Base-by-base conservation (phyloP, 2,797 vertebrate species). In the Cynopterus sphinx region DNA sequence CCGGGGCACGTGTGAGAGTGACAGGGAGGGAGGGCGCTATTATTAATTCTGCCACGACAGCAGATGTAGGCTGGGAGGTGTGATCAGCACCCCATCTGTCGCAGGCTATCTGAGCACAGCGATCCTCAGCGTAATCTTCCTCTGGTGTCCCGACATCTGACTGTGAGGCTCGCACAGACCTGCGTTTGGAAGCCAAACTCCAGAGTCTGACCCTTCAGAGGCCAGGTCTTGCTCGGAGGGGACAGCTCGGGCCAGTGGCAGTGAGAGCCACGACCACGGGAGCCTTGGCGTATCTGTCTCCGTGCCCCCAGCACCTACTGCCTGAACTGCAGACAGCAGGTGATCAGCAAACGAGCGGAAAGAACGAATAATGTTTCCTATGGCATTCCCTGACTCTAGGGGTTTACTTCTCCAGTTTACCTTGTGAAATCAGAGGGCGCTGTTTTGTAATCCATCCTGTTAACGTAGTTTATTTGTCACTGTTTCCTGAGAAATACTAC, bases 271-370 rank as follows among this genome's bases (percentile, higher is more conserved):
- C 0, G 3, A 13, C 26, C 9, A 36, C 19, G 31, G 53, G 21
- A n/a, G 28, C 46, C 12, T 3, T 13, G 57, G 31, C 43, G 15
- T 11, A 2, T 0, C 2, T 0, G 3, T 5, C 39, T 3, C 61
- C 8, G 8, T 6, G 12, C 51, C 85, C 33, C n/a, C 26, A 43
- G 68, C 28, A 16, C 5, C 49, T 24, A 3, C 61, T 3, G 6
- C 28, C 77, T 0, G 4, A 28, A 11, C 13, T 0, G 12, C 3
- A 49, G 22, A 43, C 12, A n/a, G 31, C 0, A 41, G 59, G 49
- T 19, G 24, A 43, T 51, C 39, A 10, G 21, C 73, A 94, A 49
- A 26, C 19, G 63, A 79, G 74, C 36, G 7, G n/a, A 8, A n/a
- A 51, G 10, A 19, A 51, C 11, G 21, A 19, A 19, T 6, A 10